phyloP scores from a whole-genome alignment of 2,113 vertebrate genomes.

The Anhinga anhinga region DNA sequence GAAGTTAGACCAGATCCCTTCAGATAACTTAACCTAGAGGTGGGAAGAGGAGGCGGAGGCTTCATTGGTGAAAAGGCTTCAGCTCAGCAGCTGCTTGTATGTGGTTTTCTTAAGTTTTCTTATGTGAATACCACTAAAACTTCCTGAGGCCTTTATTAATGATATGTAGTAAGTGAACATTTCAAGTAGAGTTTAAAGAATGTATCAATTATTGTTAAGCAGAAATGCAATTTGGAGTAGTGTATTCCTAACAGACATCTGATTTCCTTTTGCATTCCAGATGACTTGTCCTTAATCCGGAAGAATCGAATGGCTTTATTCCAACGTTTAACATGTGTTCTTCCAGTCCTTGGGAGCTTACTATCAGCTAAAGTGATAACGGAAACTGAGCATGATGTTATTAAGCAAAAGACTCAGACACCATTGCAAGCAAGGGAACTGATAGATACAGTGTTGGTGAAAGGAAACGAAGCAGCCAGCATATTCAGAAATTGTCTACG shows the following conservation, averaged over 20 bases:
- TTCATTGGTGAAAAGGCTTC: not conserved
- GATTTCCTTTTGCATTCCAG: conserved; percentile 69
- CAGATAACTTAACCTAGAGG: not conserved
- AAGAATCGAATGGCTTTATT: conserved; percentile 90
- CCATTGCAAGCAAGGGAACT: conserved; percentile 89
- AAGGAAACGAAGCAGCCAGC: conserved; percentile 90
- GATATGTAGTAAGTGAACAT: not conserved
- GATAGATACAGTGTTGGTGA: conserved; percentile 89
- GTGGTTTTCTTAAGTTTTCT: not conserved
- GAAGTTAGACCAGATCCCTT: not conserved
- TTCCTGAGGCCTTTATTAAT: not conserved
- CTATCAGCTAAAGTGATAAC: conserved; percentile 84
- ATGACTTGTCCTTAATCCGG: conserved; percentile 90
- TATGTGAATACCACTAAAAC: not conserved
- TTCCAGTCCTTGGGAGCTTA: conserved; percentile 86
- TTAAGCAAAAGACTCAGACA: conserved; percentile 87
- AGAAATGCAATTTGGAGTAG: not conserved
- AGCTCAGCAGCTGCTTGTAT: not conserved
- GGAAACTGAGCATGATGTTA: conserved; percentile 83
- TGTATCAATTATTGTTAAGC: not conserved
- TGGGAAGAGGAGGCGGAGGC: not conserved
- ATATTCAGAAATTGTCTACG: conserved; percentile 91
- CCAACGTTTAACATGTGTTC: conserved; percentile 86
- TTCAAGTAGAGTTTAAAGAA: not conserved
- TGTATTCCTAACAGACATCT: not conserved